Evolutionary conservation across 92 coral and sea anemone species (phyloP).

Genomic region (Zoanthus sansibaricus): DNA sequence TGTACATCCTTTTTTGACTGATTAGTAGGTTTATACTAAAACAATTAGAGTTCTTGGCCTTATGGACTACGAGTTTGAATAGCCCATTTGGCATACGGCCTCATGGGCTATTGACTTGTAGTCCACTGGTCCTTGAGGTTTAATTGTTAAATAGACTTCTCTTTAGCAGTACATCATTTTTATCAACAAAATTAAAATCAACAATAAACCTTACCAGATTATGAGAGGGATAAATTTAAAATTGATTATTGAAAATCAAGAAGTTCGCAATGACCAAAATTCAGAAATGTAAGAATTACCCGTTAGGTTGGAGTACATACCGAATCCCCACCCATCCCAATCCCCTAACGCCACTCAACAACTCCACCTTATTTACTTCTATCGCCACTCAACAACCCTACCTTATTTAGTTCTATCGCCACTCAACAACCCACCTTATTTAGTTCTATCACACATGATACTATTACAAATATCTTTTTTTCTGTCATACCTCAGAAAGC

Average conservation of each 20-base stretch:
- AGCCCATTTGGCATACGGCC: too few species aligned
- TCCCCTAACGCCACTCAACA: too few species aligned
- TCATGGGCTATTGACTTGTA: too few species aligned
- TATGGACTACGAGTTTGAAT: too few species aligned
- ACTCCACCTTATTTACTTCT: too few species aligned
- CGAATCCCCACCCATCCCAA: background rate
- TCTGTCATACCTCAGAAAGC: conserved; percentile 44
- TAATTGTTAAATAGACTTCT: too few species aligned
- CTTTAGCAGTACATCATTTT: background rate
- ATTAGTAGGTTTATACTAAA: too few species aligned
- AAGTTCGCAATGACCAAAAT: background rate
- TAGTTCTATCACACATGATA: background rate
- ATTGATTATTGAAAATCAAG: background rate
- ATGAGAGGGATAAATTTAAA: background rate
- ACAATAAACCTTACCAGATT: background rate
- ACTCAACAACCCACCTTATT: background rate
- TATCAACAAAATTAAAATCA: background rate
- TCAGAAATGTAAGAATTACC: background rate
- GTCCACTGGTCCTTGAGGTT: too few species aligned
- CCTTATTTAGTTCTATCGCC: too few species aligned
- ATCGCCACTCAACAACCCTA: too few species aligned
- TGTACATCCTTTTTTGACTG: too few species aligned
- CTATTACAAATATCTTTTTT: background rate
- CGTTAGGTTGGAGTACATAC: background rate
- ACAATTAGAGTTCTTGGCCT: too few species aligned